phyloP scores from a whole-genome alignment of 2,797 vertebrate species.

The Acipenser oxyrinchus region DNA sequence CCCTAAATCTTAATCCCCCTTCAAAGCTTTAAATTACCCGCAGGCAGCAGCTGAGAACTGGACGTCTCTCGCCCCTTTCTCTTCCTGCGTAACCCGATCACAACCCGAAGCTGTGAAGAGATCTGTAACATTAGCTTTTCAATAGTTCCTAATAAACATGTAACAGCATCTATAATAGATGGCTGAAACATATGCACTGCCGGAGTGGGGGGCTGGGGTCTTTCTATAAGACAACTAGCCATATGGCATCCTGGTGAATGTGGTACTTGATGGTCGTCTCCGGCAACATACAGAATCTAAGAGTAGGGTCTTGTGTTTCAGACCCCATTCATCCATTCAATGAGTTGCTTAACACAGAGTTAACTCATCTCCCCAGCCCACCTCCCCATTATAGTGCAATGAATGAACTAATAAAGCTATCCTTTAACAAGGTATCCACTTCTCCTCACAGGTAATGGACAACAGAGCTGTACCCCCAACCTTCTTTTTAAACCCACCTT shows the following conservation, averaged over 20 bases:
- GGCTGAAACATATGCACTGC: constrained; percentile 53
- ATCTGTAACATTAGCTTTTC: constrained; percentile 52
- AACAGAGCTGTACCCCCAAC: not conserved
- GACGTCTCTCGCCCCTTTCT: constrained; percentile 37
- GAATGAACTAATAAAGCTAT: not conserved
- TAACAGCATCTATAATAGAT: constrained; percentile 44
- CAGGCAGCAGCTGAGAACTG: constrained; percentile 27
- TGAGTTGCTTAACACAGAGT: constrained; percentile 47
- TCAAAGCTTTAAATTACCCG: constrained; percentile 23
- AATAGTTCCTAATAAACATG: constrained; percentile 38
- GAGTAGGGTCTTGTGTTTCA: constrained; percentile 64
- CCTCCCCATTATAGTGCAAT: not conserved
- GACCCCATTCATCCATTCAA: constrained; percentile 51
- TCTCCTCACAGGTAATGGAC: too few relatives aligned
- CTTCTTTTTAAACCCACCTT: not conserved
- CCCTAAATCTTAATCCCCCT: constrained; percentile 12
- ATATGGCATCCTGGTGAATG: constrained; percentile 65
- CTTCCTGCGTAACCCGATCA: constrained; percentile 45
- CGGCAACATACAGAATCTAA: constrained; percentile 15
- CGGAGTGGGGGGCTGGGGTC: constrained; percentile 44
- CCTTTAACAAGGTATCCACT: not conserved
- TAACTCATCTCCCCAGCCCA: constrained; percentile 46
- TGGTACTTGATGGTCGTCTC: constrained; percentile 55
- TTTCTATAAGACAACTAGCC: constrained; percentile 60
- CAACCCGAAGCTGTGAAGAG: constrained; percentile 37